These are phyloP conservation scores for Pedetes capensis DNA, from an alignment of 2,113 vertebrate species.

Conservation along the genomic window DNA sequence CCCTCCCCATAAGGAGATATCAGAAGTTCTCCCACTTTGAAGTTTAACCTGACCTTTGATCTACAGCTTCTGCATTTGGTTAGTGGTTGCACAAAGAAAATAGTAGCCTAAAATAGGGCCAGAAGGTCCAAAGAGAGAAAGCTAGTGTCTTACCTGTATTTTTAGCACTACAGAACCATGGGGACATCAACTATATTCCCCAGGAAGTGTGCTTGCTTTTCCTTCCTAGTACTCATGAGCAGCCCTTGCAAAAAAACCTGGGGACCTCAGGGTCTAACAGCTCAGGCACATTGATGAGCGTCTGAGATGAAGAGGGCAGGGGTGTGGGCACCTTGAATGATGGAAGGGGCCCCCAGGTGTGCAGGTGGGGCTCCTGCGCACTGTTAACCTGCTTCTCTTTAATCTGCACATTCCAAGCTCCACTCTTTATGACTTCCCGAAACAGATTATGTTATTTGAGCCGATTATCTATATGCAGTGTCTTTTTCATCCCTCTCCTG, in stretches of 20 bases:
- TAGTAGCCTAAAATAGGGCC: rapidly evolving
- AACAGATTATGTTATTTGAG: neutral
- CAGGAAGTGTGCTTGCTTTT: no score
- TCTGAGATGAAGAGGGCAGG: rapidly evolving
- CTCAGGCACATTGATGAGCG: rapidly evolving
- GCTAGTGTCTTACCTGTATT: neutral
- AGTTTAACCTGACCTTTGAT: neutral
- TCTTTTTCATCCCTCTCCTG: neutral
- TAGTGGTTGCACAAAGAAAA: neutral
- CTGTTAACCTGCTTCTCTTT: neutral
- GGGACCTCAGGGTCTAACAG: rapidly evolving
- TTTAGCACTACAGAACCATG: rapidly evolving
- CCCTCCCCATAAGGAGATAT: neutral
- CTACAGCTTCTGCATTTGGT: neutral
- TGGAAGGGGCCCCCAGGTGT: rapidly evolving
- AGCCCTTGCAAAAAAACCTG: neutral
- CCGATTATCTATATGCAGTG: neutral
- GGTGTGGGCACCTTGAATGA: rapidly evolving
- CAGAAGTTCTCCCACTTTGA: neutral
- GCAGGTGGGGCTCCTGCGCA: rapidly evolving
- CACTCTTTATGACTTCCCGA: neutral
- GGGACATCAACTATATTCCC: neutral
- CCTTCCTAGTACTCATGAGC: neutral
- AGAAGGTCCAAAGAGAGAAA: neutral
- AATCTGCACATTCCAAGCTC: rapidly evolving